Evolutionary conservation across 2,797 vertebrate genomes (phyloP).

Genomic region (Oryzias dopingdopingensis): DNA sequence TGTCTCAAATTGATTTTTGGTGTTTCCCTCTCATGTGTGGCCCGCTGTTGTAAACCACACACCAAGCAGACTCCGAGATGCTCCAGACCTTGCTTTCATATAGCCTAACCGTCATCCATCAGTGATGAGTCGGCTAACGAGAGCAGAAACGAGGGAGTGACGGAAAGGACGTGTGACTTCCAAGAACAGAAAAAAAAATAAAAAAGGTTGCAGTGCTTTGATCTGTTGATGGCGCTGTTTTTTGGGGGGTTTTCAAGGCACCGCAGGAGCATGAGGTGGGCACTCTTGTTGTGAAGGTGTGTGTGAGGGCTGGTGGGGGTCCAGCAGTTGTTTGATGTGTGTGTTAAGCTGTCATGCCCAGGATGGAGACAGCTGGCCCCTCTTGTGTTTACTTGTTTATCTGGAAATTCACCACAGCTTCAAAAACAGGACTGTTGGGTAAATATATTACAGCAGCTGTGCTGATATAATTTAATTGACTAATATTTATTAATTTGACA

Average conservation of each 20-base stretch:
- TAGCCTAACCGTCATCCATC: slow-evolving; percentile 7
- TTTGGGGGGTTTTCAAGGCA: slow-evolving; percentile 16
- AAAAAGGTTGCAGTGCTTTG: slow-evolving; percentile 28
- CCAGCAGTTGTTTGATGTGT: slow-evolving; percentile 66
- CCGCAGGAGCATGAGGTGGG: slow-evolving; percentile 33
- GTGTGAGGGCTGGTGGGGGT: slow-evolving; percentile 37
- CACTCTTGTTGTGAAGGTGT: slow-evolving; percentile 42
- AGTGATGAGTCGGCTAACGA: slow-evolving; percentile 4
- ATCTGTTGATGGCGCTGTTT: slow-evolving; percentile 52
- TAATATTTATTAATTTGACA: slow-evolving; percentile 27
- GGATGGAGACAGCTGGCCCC: slow-evolving; percentile 58
- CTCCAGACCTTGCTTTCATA: slow-evolving; percentile 1
- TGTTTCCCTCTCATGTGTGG: slow-evolving; percentile 60
- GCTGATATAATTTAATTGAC: slow-evolving; percentile 6
- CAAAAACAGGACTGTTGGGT: slow-evolving; percentile 6
- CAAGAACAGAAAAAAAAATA: slow-evolving; percentile 9
- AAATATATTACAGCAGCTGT: slow-evolving; percentile 19
- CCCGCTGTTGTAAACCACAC: slow-evolving; percentile 68
- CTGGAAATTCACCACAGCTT: slow-evolving; percentile 30
- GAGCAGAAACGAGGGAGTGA: not conserved
- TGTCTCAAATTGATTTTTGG: slow-evolving; percentile 44
- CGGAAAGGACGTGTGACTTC: slow-evolving; percentile 1
- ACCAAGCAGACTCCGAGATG: slow-evolving; percentile 29
- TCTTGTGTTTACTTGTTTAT: slow-evolving; percentile 17
- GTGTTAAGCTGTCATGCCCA: slow-evolving; percentile 62